Evolutionary conservation across 2,888 invertebrate genomes (phyloP), one percentile per base, ranked within the genome.

Genomic region (Laspeyria flexula): DNA sequence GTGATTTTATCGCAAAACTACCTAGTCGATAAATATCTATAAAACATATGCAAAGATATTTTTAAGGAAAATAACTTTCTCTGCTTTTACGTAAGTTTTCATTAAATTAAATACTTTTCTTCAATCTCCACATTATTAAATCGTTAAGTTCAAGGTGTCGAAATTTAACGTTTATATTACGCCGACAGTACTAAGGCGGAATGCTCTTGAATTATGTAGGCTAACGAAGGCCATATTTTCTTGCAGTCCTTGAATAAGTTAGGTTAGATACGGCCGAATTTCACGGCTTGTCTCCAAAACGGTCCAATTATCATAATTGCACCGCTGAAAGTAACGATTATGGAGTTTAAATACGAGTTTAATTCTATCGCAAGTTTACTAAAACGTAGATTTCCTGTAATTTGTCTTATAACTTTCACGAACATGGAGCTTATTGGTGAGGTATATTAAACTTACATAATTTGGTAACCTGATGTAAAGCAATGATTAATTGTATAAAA

Each of bases 221-320:
- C 27, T 37, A 54, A 54, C 34, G 37, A 56, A 45, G 43, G 44
- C 43, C 42, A 53, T 56, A 63, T 65, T 65, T 63, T 23, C 37
- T 13, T 38, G 15, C 60, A 21, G 46, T 18, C 47, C 44, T 42
- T 48, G 49, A 48, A 65, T 65, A 61, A 60, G 30, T 56, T 3
- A 12, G 1, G 21, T 10, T 37, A 54, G 21, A 21, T 25, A 38
- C 34, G 47, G 16, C 29, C 13, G 29, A 45, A 38, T 46, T 43
- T 47, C 34, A 37, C 27, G 46, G 27, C 35, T 30, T 58, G 43
- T 45, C 49, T 66, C 49, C 49, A 45, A 50, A 65, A 61, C 31
- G 58, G 16, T 23, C 15, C 38, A 43, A 59, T 63, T 62, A 48
- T 43, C 63, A 65, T 66, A 66, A 62, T 64, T 57, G 46, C 30